Base-by-base conservation (phyloP, 2,888 invertebrate genomes). In the Chrysomela aeneicollis region DNA sequence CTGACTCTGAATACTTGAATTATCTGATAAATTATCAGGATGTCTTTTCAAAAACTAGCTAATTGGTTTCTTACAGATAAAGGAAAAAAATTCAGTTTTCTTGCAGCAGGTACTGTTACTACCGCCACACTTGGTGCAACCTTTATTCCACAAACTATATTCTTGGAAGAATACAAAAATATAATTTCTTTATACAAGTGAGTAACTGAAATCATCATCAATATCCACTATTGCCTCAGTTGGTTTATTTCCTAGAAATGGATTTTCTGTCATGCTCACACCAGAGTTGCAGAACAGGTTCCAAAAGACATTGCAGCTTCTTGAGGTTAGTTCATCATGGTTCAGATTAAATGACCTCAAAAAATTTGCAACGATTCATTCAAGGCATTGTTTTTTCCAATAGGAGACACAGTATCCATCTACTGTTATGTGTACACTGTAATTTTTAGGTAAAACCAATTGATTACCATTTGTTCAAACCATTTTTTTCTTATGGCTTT, bases 401-500 rank as follows among this genome's bases (percentile, higher is more conserved):
- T n/a, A n/a, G n/a, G n/a, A n/a, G n/a, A n/a, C n/a, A n/a, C n/a
- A n/a, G n/a, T n/a, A n/a, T n/a, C n/a, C n/a, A n/a, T n/a, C n/a
- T n/a, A n/a, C n/a, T n/a, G n/a, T n/a, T n/a, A n/a, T n/a, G n/a
- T n/a, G n/a, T n/a, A n/a, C n/a, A 26, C 26, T 26, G 3, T 6
- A 26, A 26, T 26, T 26, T 26, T 6, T 26, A 81, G 80, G 63
- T 92, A 1, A 69, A 84, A 0, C 80, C 85, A 15, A 71, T 82
- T 6, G 84, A 88, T 51, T 82, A 82, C 26, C 84, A 84, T 66
- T 75, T 86, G 19, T 83, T 89, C 49, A 82, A 86, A 66, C 89
- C 92, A 0, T 94, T 94, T 76, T 86, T 87, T 70, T 89, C 89
- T 1, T 87, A 85, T 83, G 93, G 93, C 19, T 90, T 90, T 81